phyloP scores from a whole-genome alignment of 2,888 invertebrate species.

The Cerceris rybyensis region DNA sequence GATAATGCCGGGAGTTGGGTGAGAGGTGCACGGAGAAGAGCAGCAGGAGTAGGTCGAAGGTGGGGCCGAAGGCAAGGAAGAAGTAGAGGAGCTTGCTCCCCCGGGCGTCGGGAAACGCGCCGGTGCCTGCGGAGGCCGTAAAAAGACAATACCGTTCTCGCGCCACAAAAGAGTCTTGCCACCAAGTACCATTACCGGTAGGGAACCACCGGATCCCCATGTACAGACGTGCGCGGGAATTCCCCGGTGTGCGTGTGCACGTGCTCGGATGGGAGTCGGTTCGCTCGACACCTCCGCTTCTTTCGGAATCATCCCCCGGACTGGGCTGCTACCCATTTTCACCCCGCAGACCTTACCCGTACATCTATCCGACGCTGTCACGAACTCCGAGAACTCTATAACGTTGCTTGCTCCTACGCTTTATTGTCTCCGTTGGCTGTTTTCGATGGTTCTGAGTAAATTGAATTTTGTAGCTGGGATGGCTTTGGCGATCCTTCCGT shows the following conservation, averaged over 20 bases:
- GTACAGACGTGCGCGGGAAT: slow-evolving; percentile 10
- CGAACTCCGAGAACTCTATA: slow-evolving; percentile 17
- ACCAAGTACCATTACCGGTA: slow-evolving; percentile 64
- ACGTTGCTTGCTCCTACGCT: slow-evolving; percentile 9
- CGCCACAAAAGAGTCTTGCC: slow-evolving; percentile 70
- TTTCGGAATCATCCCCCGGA: slow-evolving; percentile 9
- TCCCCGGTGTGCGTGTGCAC: neutral
- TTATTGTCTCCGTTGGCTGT: slow-evolving; percentile 9
- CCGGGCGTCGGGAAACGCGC: slow-evolving; percentile 65
- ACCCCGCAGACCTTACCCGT: slow-evolving; percentile 1
- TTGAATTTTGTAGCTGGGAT: slow-evolving; percentile 71
- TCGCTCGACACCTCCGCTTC: neutral
- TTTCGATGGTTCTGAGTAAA: slow-evolving; percentile 56
- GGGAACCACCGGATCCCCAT: slow-evolving; percentile 32
- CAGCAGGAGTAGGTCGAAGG: slow-evolving; percentile 54
- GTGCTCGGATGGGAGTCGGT: slow-evolving; percentile 11
- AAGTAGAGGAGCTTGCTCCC: slow-evolving; percentile 52
- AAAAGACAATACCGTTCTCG: slow-evolving; percentile 79
- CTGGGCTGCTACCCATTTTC: slow-evolving; percentile 8
- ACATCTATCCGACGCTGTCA: slow-evolving; percentile 27
- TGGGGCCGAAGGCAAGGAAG: slow-evolving; percentile 47
- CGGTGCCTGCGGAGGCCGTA: slow-evolving; percentile 76
- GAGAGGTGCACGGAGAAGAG: slow-evolving; percentile 39
- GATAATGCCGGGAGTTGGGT: slow-evolving; percentile 73
- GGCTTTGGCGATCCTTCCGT: neutral